Base-by-base conservation (phyloP, 2,888 invertebrate genomes). In the Hydroisotoma schaefferi region DNA sequence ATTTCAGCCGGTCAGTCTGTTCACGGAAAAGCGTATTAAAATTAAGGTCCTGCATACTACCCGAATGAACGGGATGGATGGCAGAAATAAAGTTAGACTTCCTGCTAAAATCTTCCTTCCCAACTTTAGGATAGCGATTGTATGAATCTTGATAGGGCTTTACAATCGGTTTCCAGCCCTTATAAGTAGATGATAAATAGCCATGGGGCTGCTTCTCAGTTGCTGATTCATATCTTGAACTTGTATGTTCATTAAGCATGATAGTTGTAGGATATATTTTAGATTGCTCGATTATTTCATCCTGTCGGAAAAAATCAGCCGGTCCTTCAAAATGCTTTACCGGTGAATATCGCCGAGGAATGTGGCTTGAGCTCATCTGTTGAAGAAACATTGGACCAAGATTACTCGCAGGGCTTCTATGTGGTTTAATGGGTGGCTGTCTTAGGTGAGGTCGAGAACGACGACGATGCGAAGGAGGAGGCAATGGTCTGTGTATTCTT, bases 161-260 rank as follows among this genome's bases (percentile, higher is more conserved):
- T 6, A 64, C 61, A 59, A 72, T 71, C 1, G 72, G 72, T 28
- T 67, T 67, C 72, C 72, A 72, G 33, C 72, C 72, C 57, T 71
- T 71, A 60, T 71, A 72, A 5, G 65, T 68, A 1, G 69, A 62
- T 15, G 69, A 65, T 8, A 69, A 56, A 44, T 66, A 71, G 5
- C 71, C 71, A 55, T 71, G 67, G 20, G 66, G 29, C 18, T 48
- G 48, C 40, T 18, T 40, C 40, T 40, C 40, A 8, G 40, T 40
- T 18, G 40, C 20, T 40, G n/a, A 20, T 15, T 40, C n/a, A 40
- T 10, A 40, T 5, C 40, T 40, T 25, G 22, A 25, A 46, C 23
- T 22, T 12, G 46, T 15, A 12, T 25, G 3, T 15, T 29, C 37
- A 6, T 38, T 38, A 8, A 37, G 23, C 4, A 26, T 4, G 3